Evolutionary conservation across 2,113 vertebrate genomes (phyloP).

Genomic region (Sciurus niger): DNA sequence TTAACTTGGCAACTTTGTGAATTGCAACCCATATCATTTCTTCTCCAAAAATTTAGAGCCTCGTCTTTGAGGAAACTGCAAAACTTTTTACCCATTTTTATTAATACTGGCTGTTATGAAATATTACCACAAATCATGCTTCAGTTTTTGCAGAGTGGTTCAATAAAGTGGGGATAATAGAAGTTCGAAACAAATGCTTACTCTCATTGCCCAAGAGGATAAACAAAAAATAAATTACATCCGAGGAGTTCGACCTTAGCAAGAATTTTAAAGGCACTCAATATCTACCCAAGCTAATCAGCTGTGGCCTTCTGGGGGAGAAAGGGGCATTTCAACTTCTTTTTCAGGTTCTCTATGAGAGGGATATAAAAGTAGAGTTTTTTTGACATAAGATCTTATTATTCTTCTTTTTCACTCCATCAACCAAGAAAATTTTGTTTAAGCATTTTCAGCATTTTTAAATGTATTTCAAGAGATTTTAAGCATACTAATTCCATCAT

Average conservation of each 20-base stretch:
- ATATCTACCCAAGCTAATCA: conserved; percentile 74
- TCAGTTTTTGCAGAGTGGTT: conserved; percentile 70
- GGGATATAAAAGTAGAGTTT: conserved; percentile 36
- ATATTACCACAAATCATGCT: conserved; percentile 70
- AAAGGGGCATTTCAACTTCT: conserved; percentile 59
- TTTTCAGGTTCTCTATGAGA: conserved; percentile 53
- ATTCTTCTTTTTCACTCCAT: conserved; percentile 34
- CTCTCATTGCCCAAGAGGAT: conserved; percentile 79
- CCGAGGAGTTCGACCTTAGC: conserved; percentile 64
- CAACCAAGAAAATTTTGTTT: not conserved
- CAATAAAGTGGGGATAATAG: conserved; percentile 75
- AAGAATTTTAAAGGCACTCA: conserved; percentile 70
- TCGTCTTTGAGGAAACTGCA: conserved; percentile 33
- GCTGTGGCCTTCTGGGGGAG: not conserved
- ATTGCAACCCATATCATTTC: conserved; percentile 47
- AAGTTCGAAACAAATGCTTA: conserved; percentile 75
- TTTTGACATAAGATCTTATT: conserved; percentile 24
- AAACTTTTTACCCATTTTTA: conserved; percentile 74
- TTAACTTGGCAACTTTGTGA: conserved; percentile 62
- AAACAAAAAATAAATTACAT: conserved; percentile 81
- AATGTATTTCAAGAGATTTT: conserved; percentile 52
- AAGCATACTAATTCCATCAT: conserved; percentile 16
- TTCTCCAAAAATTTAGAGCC: conserved; percentile 65
- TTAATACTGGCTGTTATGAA: conserved; percentile 70
- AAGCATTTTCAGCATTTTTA: conserved; percentile 43